A percentile compares a stretch with the other conserved stretches of the same genome.
Evolutionary conservation across 1,140 invertebrate species (phyloP).

Genomic region (Amyelois transitella): DNA sequence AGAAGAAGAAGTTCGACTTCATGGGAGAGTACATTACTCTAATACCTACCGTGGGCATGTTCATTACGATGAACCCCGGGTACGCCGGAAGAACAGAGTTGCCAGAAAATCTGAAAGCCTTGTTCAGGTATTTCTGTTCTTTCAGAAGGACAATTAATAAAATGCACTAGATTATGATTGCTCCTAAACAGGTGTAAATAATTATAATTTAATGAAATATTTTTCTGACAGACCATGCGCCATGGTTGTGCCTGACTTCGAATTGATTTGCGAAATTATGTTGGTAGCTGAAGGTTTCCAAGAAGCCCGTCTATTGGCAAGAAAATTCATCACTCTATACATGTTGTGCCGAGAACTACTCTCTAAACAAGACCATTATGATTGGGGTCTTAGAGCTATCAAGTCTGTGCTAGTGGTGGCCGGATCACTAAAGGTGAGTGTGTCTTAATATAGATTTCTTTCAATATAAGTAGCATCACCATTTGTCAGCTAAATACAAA

Average conservation of each 20-base stretch:
- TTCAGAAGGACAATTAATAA: not conserved
- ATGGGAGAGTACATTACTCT: constrained; percentile 87
- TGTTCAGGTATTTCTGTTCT: constrained; percentile 73
- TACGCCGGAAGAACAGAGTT: constrained; percentile 91
- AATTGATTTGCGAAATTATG: constrained; percentile 95
- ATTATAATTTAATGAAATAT: not conserved
- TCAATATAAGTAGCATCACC: constrained; percentile 1
- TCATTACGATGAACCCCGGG: constrained; percentile 96
- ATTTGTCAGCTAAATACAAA: too few species aligned
- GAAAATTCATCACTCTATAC: constrained; percentile 94
- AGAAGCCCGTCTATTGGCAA: constrained; percentile 88
- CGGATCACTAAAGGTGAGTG: constrained; percentile 81
- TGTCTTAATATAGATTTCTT: not conserved
- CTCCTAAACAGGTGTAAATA: too few species aligned
- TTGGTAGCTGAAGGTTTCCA: constrained; percentile 94
- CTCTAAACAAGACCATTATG: constrained; percentile 96
- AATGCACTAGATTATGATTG: too few species aligned
- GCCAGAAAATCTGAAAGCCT: constrained; percentile 86
- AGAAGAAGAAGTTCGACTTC: constrained; percentile 87
- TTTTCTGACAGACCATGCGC: constrained; percentile 84
- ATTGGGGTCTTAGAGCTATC: constrained; percentile 94
- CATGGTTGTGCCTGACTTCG: constrained; percentile 96
- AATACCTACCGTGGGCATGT: constrained; percentile 89
- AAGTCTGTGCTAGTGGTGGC: constrained; percentile 95
- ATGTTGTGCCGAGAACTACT: constrained; percentile 90